Evolutionary conservation across 2,797 vertebrate genomes (phyloP).

Genomic region (Sebastes reedi): DNA sequence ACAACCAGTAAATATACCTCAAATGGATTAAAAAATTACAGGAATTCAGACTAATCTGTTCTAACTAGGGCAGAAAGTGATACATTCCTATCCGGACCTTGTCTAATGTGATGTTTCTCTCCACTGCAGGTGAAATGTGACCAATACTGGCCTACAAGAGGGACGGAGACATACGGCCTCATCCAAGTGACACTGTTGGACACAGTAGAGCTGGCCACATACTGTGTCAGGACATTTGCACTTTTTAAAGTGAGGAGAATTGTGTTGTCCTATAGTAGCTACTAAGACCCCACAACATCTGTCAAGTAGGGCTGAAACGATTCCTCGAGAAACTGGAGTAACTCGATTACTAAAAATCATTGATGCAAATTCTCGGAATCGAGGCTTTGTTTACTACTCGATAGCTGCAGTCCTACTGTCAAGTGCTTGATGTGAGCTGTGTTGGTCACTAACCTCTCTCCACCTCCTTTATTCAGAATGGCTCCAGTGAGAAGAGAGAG

Average conservation of each 20-base stretch:
- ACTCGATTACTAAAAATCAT: no score
- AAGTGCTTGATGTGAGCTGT: background rate
- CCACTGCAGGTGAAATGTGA: conserved; percentile 94
- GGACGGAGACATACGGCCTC: conserved; percentile 94
- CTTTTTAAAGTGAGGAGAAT: conserved; percentile 92
- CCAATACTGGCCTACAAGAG: conserved; percentile 98
- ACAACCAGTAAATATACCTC: background rate
- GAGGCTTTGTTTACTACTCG: no score
- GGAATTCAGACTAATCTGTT: background rate
- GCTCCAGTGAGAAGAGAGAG: conserved; percentile 97
- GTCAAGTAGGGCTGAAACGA: no score
- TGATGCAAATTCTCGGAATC: no score
- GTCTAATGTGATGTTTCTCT: conserved; percentile 21
- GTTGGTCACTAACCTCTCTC: conserved; percentile 18
- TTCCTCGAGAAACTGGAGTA: no score
- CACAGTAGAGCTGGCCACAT: conserved; percentile 96
- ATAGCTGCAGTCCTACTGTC: background rate
- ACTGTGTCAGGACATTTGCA: conserved; percentile 97
- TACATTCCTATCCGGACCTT: background rate
- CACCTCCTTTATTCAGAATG: conserved; percentile 82
- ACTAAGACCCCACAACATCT: background rate
- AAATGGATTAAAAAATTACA: background rate
- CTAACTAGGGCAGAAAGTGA: background rate
- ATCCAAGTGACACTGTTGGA: conserved; percentile 96
- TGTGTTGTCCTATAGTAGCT: background rate